A percentile compares a stretch with the other conserved stretches of the same genome.
These are phyloP conservation scores for Diogma glabrata DNA, from an alignment of 2,888 invertebrate species.

Conservation along the genomic window DNA sequence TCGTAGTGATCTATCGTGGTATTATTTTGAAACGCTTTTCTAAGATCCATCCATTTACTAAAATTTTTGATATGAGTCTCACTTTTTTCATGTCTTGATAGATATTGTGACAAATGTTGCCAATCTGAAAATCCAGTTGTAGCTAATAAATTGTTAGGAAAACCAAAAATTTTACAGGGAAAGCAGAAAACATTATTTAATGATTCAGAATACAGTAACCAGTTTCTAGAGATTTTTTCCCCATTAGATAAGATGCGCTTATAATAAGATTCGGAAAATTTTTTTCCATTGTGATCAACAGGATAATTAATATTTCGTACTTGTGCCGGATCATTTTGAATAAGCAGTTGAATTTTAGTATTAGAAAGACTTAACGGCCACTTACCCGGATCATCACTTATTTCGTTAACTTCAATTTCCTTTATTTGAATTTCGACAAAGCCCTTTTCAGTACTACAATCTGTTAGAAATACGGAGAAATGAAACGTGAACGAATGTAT, in stretches of 20 bases:
- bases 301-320: no score
- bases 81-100: background rate
- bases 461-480: no score
- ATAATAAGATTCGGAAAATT: background rate
- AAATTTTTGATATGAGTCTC: background rate
- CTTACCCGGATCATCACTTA: no score
- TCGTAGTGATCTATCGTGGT: background rate
- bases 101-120: conserved; percentile 4
- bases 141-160: conserved; percentile 4
- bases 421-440: no score
- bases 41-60: background rate
- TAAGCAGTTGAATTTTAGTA: background rate
- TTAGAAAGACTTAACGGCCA: background rate
- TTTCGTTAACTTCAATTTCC: no score
- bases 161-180: conserved; percentile 1
- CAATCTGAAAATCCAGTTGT: no score
- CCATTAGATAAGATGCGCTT: no score
- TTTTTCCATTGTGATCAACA: background rate
- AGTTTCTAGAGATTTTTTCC: background rate
- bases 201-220: background rate
- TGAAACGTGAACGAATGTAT: no score
- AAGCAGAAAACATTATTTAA: background rate
- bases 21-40: background rate
- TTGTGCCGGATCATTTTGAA: no score
- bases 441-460: no score